phyloP scores from a whole-genome alignment of 1,140 invertebrate species.

The Drosophila pseudoananassae region DNA sequence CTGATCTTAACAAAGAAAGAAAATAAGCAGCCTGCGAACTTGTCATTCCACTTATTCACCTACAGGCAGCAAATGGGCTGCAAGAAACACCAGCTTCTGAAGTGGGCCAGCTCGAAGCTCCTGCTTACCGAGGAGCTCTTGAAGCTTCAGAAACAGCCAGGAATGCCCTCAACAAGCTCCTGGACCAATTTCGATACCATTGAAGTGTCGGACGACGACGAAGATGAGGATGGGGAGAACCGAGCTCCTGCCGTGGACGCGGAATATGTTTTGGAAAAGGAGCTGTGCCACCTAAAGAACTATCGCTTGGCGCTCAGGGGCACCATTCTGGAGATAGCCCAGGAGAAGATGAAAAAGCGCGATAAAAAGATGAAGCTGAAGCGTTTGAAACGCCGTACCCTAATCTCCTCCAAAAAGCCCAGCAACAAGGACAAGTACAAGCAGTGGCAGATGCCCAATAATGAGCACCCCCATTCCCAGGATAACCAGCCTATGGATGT shows the following conservation, averaged over 20 bases:
- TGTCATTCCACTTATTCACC: constrained; percentile 53
- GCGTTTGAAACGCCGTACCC: constrained; percentile 60
- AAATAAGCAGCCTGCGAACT: constrained; percentile 18
- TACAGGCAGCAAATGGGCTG: constrained; percentile 63
- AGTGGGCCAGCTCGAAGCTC: constrained; percentile 69
- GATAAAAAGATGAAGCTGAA: constrained; percentile 59
- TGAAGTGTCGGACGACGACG: constrained; percentile 48
- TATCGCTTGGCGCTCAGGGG: constrained; percentile 50
- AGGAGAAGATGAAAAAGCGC: constrained; percentile 55
- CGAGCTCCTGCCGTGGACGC: neutral
- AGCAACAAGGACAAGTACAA: constrained; percentile 64
- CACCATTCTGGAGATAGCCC: constrained; percentile 57
- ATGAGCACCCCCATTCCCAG: neutral
- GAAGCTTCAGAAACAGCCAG: constrained; percentile 27
- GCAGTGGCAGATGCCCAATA: neutral
- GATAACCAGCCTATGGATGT: constrained; percentile 11
- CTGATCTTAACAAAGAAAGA: neutral
- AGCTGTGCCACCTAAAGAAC: constrained; percentile 39
- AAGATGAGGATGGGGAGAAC: constrained; percentile 54
- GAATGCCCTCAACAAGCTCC: constrained; percentile 15
- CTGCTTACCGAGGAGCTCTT: constrained; percentile 70
- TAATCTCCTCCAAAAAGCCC: constrained; percentile 72
- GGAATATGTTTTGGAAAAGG: constrained; percentile 10
- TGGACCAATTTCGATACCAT: constrained; percentile 46
- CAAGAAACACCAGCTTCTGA: constrained; percentile 63